Evolutionary conservation across 1,140 invertebrate genomes (phyloP), one percentile per base, ranked within the genome.

Genomic region (Adelges cooleyi): DNA sequence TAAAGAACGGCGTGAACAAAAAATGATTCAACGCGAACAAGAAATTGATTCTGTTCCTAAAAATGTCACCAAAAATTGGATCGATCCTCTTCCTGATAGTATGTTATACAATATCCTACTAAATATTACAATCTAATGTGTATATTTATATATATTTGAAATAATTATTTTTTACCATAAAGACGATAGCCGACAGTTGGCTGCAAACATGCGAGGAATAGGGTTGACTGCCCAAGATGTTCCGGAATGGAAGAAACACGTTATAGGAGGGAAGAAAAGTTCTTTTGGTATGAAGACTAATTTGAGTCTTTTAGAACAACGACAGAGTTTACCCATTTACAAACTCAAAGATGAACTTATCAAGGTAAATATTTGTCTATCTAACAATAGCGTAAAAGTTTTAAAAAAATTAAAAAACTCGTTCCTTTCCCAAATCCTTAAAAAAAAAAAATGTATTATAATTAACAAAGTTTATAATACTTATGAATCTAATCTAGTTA

Each of bases 211-310:
- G 80, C 74, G 89, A 67, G 90, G 91, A 0, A 86, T 92, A 25
- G 90, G 90, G 0, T 75, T 89, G 1, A 81, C 87, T 44, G 82
- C 82, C 0, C 86, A 89, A 71, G 95, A 99, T 72, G 77, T 99
- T 36, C 95, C 96, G 0, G 96, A 99, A 75, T 99, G 96, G 96
- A 98, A 99, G 73, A 97, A 96, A 73, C 92, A 98, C 72, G 92
- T 99, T 0, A 95, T 93, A 68, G 95, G 93, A 6, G 95, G 95
- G 9, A 92, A 95, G 72, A 98, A 98, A 74, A 95, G 92, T 0
- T 95, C 93, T 0, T 98, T 96, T 73, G 96, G 95, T n/a, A 97
- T 94, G 74, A 95, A 95, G 75, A 98, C 95, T 0, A 95, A 94
- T 71, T 79, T 98, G 70, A 89, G 86, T 5, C 83, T 99, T n/a